Evolutionary conservation across 2,888 invertebrate species (phyloP).

Genomic region (Tetranychus piercei): DNA sequence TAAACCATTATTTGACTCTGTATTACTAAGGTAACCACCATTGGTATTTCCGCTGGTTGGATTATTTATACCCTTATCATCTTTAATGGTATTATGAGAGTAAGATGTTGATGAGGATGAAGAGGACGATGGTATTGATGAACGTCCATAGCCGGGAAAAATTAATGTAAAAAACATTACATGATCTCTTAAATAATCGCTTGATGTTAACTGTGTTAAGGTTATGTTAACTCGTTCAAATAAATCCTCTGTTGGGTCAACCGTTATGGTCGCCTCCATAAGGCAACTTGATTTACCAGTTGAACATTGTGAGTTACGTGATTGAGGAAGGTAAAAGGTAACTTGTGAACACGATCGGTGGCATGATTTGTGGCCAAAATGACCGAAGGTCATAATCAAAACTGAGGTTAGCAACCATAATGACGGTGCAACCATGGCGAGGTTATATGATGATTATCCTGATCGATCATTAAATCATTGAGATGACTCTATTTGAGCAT

Average conservation of each 20-base stretch:
- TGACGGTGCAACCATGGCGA: not conserved
- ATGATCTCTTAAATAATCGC: not conserved
- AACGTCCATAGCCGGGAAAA: not conserved
- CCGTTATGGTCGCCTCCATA: not conserved
- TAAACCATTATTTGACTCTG: no score
- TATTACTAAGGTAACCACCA: not conserved
- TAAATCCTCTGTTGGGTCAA: not conserved
- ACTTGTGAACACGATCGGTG: not conserved
- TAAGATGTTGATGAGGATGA: not conserved
- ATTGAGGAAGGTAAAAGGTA: not conserved
- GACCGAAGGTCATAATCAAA: not conserved
- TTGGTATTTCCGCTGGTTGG: no score
- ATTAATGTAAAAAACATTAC: not conserved
- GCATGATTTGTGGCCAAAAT: not conserved
- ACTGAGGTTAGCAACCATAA: not conserved
- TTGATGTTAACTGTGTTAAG: not conserved
- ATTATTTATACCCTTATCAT: not conserved
- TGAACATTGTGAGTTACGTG: not conserved
- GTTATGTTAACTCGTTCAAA: not conserved
- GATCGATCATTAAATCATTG: not conserved
- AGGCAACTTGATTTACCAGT: not conserved
- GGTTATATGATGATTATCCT: not conserved
- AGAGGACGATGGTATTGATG: not conserved
- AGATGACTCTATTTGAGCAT: not conserved
- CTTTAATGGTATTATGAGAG: not conserved